Conservation (phyloP, 2,797 vertebrate genomes). For the Harpagifer antarcticus region DNA sequence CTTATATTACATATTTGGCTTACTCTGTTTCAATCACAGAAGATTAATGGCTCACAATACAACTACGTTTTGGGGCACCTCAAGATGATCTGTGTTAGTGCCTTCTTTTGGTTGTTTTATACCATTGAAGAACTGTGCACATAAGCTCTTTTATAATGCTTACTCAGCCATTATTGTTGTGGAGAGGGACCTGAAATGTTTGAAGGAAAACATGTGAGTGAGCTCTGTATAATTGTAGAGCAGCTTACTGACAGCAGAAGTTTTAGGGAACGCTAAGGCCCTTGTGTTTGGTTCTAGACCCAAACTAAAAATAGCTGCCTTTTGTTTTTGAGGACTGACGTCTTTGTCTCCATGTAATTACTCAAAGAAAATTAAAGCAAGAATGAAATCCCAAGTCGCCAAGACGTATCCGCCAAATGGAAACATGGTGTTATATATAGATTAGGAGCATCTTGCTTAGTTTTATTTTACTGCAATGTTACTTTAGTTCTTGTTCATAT, state of each 20-base stretch:
- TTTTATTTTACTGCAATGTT: conserved; percentile 3
- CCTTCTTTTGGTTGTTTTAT: neutral
- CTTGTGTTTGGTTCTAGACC: conserved; percentile 27
- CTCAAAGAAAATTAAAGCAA: conserved; percentile 47
- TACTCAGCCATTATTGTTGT: conserved; percentile 22
- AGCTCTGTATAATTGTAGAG: conserved; percentile 10
- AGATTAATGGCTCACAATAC: conserved; percentile 13
- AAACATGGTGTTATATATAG: conserved; percentile 22
- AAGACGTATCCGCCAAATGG: conserved; percentile 42
- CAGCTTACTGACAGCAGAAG: conserved; percentile 12
- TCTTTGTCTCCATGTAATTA: conserved; percentile 39
- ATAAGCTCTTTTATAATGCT: conserved; percentile 17
- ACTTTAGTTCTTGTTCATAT: conserved; percentile 1
- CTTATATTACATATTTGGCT: neutral
- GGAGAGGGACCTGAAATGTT: conserved; percentile 16
- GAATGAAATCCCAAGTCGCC: conserved; percentile 41
- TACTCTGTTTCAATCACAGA: neutral
- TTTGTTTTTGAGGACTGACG: conserved; percentile 22
- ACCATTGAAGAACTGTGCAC: conserved; percentile 4
- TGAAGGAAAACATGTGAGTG: neutral
- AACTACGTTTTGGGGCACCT: neutral
- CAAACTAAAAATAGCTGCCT: conserved; percentile 27
- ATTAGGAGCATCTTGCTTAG: conserved; percentile 20
- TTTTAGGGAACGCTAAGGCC: conserved; percentile 16
- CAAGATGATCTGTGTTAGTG: neutral